Conservation (phyloP, 2,113 vertebrate genomes). For the Marcusenius ussheri region DNA sequence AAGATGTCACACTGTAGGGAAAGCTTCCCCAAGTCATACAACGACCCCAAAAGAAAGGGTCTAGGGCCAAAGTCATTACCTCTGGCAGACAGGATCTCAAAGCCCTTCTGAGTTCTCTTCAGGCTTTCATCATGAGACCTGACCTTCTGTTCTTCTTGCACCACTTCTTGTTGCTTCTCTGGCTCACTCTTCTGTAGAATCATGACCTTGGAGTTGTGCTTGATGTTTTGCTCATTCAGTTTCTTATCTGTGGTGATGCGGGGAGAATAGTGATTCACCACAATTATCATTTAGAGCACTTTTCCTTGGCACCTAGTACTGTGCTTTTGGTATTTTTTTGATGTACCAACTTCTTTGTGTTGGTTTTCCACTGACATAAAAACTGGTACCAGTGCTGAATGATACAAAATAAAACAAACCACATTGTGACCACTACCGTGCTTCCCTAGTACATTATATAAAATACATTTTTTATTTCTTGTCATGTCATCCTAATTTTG, state of each 20-base stretch:
- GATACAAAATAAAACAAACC: too few species aligned
- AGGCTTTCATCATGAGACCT: constrained; percentile 65
- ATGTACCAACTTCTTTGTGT: not conserved
- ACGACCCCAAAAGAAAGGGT: not conserved
- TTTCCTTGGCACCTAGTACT: not conserved
- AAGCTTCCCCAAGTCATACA: not conserved
- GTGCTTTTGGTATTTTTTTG: not conserved
- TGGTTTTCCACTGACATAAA: not conserved
- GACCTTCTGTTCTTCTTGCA: constrained; percentile 61
- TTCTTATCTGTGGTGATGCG: constrained; percentile 57
- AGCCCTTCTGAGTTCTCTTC: constrained; percentile 76
- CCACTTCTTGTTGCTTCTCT: constrained; percentile 53
- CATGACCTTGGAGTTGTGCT: constrained; percentile 86
- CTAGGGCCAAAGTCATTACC: constrained; percentile 46
- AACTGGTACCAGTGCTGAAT: not conserved
- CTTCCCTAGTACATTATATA: not conserved
- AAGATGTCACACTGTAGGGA: not conserved
- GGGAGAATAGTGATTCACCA: not conserved
- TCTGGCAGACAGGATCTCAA: constrained; percentile 86
- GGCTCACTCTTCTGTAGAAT: constrained; percentile 74
- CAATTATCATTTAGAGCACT: not conserved
- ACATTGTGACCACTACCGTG: not conserved
- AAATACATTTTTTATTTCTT: not conserved
- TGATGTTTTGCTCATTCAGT: constrained; percentile 76
- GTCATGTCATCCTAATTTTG: not conserved